Evolutionary conservation across 2,888 invertebrate genomes (phyloP).

Genomic region (Argyresthia goedartella): DNA sequence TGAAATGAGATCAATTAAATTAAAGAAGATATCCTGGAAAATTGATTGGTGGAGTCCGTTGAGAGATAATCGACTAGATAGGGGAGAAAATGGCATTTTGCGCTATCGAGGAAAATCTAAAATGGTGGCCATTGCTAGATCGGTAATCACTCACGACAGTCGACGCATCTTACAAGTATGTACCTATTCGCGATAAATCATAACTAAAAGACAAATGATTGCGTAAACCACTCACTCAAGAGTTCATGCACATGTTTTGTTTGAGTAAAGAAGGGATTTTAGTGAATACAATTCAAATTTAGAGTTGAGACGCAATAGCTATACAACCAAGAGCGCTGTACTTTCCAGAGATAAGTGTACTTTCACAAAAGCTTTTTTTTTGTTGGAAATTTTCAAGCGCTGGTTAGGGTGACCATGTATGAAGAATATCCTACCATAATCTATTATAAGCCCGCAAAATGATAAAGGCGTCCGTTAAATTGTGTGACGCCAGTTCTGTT

Average conservation of each 20-base stretch:
- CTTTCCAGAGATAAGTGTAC: too few species aligned
- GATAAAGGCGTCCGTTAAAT: too few species aligned
- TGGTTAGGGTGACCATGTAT: background rate
- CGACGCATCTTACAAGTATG: slow-evolving; percentile 26
- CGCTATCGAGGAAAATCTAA: slow-evolving; percentile 43
- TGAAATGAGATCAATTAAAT: background rate
- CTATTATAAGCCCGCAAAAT: too few species aligned
- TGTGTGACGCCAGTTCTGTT: too few species aligned
- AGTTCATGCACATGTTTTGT: slow-evolving; percentile 64
- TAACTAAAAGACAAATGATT: slow-evolving; percentile 22
- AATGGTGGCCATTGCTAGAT: slow-evolving; percentile 67
- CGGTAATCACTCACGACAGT: slow-evolving; percentile 41
- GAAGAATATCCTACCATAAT: too few species aligned
- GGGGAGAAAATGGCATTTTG: slow-evolving; percentile 35
- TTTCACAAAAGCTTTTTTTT: slow-evolving; percentile 59
- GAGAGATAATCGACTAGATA: background rate
- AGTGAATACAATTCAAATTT: slow-evolving; percentile 29
- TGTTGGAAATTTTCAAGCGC: slow-evolving; percentile 13
- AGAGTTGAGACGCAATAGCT: slow-evolving; percentile 57
- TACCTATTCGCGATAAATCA: slow-evolving; percentile 9
- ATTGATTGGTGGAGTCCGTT: background rate
- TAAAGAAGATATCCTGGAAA: background rate
- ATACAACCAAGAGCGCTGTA: slow-evolving; percentile 33
- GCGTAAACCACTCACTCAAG: slow-evolving; percentile 56
- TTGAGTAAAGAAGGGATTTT: slow-evolving; percentile 26